A percentile compares a stretch with the other conserved stretches of the same genome.
These are phyloP conservation scores for Scaptomyza graminum DNA, from an alignment of 1,140 invertebrate genomes.

Conservation along the genomic window DNA sequence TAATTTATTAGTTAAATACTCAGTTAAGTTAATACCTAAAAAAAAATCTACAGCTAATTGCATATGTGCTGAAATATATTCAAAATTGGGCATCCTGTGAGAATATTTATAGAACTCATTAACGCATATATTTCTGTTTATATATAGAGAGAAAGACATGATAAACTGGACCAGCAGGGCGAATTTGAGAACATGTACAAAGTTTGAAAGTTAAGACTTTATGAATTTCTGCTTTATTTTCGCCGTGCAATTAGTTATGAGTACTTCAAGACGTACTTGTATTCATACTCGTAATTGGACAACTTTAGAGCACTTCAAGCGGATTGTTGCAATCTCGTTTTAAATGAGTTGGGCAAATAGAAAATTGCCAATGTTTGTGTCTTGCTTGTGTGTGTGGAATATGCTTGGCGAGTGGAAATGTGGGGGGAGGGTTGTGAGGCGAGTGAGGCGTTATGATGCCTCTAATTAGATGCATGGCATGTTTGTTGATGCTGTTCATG, in stretches of 20 bases:
- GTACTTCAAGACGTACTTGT: conserved; percentile 12
- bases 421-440: conserved; percentile 5
- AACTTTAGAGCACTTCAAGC: conserved; percentile 51
- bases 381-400: background rate
- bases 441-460: conserved; percentile 62
- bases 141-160: conserved; percentile 9
- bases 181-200: conserved; percentile 46
- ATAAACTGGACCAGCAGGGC: conserved; percentile 26
- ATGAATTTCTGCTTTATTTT: conserved; percentile 27
- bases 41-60: conserved; percentile 57
- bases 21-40: conserved; percentile 36
- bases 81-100: conserved; percentile 57
- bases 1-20: conserved; percentile 50
- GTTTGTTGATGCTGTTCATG: conserved; percentile 29
- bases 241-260: conserved; percentile 62
- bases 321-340: conserved; percentile 73
- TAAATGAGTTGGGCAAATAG: conserved; percentile 77
- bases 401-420: too few relatives aligned
- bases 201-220: conserved; percentile 44
- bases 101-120: conserved; percentile 44
- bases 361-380: conserved; percentile 72
- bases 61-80: conserved; percentile 59
- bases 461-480: conserved; percentile 66
- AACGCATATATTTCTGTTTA: conserved; percentile 51
- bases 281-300: conserved; percentile 21